Percentiles rank a stretch among this genome's conserved stretches.
These are phyloP conservation scores for Formica selysi DNA, from an alignment of 1,140 invertebrate species.

Conservation along the genomic window DNA sequence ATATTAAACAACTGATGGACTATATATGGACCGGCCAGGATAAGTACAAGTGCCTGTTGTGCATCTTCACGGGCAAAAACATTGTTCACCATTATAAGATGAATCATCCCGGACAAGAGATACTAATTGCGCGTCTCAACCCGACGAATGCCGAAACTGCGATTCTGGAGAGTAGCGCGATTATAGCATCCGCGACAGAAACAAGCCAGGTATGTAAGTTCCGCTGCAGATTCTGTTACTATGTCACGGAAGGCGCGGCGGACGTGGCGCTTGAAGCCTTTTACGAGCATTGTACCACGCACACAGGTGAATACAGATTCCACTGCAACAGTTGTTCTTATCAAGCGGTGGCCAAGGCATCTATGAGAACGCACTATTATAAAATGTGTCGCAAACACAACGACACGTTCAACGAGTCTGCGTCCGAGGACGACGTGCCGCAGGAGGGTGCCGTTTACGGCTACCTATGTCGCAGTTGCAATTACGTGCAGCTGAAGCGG, in stretches of 20 bases:
- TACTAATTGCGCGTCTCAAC: conserved; percentile 88
- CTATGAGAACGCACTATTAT: conserved; percentile 86
- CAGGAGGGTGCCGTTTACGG: conserved; percentile 85
- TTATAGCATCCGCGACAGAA: conserved; percentile 57
- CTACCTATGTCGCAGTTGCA: conserved; percentile 89
- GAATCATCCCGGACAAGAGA: conserved; percentile 88
- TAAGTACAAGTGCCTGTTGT: conserved; percentile 87
- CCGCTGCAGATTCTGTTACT: conserved; percentile 86
- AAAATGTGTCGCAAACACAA: conserved; percentile 77
- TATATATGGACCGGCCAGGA: conserved; percentile 78
- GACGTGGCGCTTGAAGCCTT: conserved; percentile 84
- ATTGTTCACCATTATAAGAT: conserved; percentile 90
- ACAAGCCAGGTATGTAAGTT: conserved; percentile 80
- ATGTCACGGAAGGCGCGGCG: conserved; percentile 81
- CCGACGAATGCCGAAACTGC: conserved; percentile 85
- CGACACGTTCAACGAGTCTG: conserved; percentile 70
- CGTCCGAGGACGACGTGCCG: conserved; percentile 77
- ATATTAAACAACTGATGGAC: conserved; percentile 70
- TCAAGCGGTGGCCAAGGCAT: conserved; percentile 82
- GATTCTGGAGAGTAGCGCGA: conserved; percentile 75
- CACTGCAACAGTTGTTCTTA: conserved; percentile 88
- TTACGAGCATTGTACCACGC: conserved; percentile 90
- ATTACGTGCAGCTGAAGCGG: conserved; percentile 89
- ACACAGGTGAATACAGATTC: conserved; percentile 91
- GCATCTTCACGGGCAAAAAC: conserved; percentile 87